Base-by-base conservation (phyloP, 2,797 vertebrate genomes). In the Crenichthys baileyi region DNA sequence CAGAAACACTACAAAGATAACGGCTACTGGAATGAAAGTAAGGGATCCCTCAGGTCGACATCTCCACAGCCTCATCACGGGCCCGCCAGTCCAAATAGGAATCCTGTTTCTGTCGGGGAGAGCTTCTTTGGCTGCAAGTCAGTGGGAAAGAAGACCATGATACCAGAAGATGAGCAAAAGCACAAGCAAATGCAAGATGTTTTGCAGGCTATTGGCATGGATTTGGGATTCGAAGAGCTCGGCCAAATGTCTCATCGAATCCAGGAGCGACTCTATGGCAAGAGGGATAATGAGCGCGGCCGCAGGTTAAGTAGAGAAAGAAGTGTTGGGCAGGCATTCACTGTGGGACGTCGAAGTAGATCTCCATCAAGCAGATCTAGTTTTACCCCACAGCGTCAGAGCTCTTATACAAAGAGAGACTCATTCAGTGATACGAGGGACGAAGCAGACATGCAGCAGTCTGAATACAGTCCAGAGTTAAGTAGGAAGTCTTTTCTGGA, bases 221-320 rank as follows among this genome's bases (percentile, higher is more conserved):
- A 94, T 79, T 61, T 95, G 36, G 94, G 92, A 53, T 85, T 87
- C 1, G 94, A 94, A 24, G 94, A 95, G 81, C 70, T 94, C 22
- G 93, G 92, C 9, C 91, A 94, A 79, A 93, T 95, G 92, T 92
- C 92, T 0, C 79, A 89, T 58, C 88, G 94, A 20, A 94, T 94
- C 77, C 92, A 93, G 73, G 90, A 94, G 72, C 85, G 94, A 7
- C 83, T 95, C 12, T 95, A 94, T 6, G 94, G 94, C 0, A 94
- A 89, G 72, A 92, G 83, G 71, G 90, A 91, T 0, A 4, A 31
- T 0, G 87, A 91, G 7, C 36, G 20, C 4, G 70, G 13, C 11
- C 61, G 11, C 0, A 78, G 50, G 56, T 74, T 41, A 6, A 86
- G 70, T 50, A 63, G 9, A 16, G 92, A 92, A 50, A 68, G 41